Base-by-base conservation (phyloP, 2,888 invertebrate species). In the Ichneumon xanthorius region DNA sequence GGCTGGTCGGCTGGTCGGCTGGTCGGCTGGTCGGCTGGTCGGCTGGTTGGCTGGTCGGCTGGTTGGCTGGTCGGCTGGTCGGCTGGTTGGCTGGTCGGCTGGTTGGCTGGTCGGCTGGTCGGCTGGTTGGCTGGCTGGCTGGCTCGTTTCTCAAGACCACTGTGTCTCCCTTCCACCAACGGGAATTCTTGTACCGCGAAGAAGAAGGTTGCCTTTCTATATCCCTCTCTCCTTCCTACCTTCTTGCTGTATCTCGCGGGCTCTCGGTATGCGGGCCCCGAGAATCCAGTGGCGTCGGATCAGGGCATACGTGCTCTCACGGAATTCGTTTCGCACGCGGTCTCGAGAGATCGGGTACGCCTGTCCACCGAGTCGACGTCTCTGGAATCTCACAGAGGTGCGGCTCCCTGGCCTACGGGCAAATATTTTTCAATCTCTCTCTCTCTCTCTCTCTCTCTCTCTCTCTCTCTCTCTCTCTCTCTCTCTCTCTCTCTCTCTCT, bases 301-400 rank as follows among this genome's bases (percentile, higher is more conserved):
- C 80, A 22, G 68, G 76, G 82, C 67, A 67, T 77, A 68, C 68
- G 80, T 63, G 78, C 83, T 77, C 86, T 73, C 37, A 30, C 67
- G 86, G 86, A 86, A 86, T 86, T 82, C 63, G 48, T 77, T 65
- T 58, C 72, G 70, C 77, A 77, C 82, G 85, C 72, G 85, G 73
- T 77, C 72, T 45, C 33, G 55, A 22, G 53, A 26, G 22, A 11
- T 16, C 77, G 58, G 71, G 58, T n/a, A 26, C 19, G 14, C 26
- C 45, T 80, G 65, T 30, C 33, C 55, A 37, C 80, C 85, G 88
- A 86, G 87, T 89, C 88, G 91, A 88, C 90, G 88, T 87, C 87
- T 88, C 82, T 90, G 92, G 91, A 91, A 91, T 91, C 89, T 89
- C 75, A 37, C 75, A 88, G 90, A 92, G 92, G 92, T 91, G 92